Conservation (phyloP, 2,797 vertebrate genomes). For the Peromyscus nudipes region DNA sequence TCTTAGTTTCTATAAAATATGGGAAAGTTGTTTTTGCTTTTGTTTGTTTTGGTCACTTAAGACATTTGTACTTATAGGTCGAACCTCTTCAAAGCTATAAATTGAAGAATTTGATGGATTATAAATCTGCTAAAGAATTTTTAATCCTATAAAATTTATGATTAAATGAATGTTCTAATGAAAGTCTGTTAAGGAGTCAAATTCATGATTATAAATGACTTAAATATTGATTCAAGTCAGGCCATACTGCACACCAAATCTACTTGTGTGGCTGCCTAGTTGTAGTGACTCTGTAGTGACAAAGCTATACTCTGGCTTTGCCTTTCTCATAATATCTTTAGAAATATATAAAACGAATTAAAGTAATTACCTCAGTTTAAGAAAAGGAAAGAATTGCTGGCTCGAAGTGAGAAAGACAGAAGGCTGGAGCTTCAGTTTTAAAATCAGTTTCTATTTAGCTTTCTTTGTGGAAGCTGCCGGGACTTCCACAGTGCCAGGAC, state of each 20-base stretch:
- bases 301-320: conserved; percentile 9
- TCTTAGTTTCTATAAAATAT: not conserved
- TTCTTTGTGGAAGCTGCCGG: not conserved
- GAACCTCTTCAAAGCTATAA: conserved; percentile 1
- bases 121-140: conserved; percentile 50
- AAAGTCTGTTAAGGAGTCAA: conserved; percentile 72
- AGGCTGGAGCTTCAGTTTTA: not conserved
- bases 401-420: not conserved
- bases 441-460: conserved; percentile 9
- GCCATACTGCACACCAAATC: not conserved
- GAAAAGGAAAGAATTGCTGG: not conserved
- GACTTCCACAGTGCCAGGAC: not conserved
- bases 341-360: not conserved
- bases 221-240: conserved; percentile 18
- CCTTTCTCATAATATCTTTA: not conserved
- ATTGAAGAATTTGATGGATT: conserved; percentile 44
- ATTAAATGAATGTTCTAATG: conserved; percentile 69
- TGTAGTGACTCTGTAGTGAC: not conserved
- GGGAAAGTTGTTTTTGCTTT: conserved; percentile 16
- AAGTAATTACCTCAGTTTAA: not conserved
- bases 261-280: conserved; percentile 7
- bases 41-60: conserved; percentile 53
- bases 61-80: conserved; percentile 55
- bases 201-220: conserved; percentile 72
- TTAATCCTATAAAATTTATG: conserved; percentile 55